Conservation (phyloP, 1,140 invertebrate species). For the Maniola jurtina region DNA sequence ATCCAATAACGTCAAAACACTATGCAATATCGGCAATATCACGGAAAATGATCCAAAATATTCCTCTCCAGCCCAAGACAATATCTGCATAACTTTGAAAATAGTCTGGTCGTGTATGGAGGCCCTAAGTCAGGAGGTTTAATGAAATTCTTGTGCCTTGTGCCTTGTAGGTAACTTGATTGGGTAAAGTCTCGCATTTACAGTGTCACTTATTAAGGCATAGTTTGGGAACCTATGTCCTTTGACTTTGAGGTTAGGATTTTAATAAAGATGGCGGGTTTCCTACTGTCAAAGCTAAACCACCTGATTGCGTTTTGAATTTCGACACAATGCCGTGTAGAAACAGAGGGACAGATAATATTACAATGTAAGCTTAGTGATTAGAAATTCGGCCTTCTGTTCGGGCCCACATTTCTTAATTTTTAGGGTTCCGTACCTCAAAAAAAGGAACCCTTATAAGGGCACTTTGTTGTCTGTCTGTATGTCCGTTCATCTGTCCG, state of each 20-base stretch:
- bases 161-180: conserved; percentile 18
- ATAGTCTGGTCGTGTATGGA: conserved; percentile 26
- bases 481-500: too few species aligned
- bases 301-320: not conserved
- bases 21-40: conserved; percentile 19
- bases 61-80: conserved; percentile 30
- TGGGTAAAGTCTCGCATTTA: conserved; percentile 25
- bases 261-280: conserved; percentile 22
- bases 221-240: conserved; percentile 27
- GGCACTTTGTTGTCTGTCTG: too few species aligned
- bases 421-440: too few species aligned
- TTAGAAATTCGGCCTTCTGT: too few species aligned
- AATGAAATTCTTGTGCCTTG: conserved; percentile 28
- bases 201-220: conserved; percentile 22
- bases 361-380: too few species aligned
- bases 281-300: not conserved
- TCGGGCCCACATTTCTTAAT: too few species aligned
- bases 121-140: conserved; percentile 26
- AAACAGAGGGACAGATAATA: too few species aligned
- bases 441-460: too few species aligned
- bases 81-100: conserved; percentile 29
- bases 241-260: conserved; percentile 19
- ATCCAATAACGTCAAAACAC: conserved; percentile 6
- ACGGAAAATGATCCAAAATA: conserved; percentile 23
- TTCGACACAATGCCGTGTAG: too few species aligned